Base-by-base conservation (phyloP, 1,140 invertebrate genomes). In the Oedothorax gibbosus region DNA sequence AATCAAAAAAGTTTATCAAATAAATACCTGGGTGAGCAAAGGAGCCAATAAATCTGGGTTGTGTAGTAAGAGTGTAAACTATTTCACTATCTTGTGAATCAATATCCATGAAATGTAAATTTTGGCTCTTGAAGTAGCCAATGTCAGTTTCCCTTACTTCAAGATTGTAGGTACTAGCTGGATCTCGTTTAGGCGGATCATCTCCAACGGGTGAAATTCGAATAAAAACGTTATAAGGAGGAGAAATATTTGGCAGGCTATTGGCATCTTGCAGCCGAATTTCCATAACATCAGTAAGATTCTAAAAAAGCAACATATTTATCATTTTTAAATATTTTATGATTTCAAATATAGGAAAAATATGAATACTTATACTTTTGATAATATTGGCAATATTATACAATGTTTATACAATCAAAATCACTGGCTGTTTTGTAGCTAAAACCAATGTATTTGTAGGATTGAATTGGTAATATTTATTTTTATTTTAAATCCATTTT, bases 101-200 rank as follows among this genome's bases (percentile, higher is more conserved):
- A 56, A 66, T 62, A 76, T 86, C 85, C 72, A 82, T 76, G 51
- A 82, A 86, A 64, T 72, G 79, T n/a, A 86, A 77, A 54, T 79
- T 72, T 15, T 54, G 57, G 18, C 53, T 81, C 8, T 50, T 71
- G 15, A 86, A 72, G 20, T 77, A 35, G 21, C 85, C 85, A 62
- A 86, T 65, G 20, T 82, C 72, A 60, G 14, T n/a, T 77, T 86
- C 85, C 54, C 21, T 21, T 49, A 82, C 54, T 68, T 77, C 73
- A 12, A 86, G 50, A 51, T 35, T 51, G 69, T 82, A 79, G 8
- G 79, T 82, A 77, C 78, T 65, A 18, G 76, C 76, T 18, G 85
- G 79, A 82, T 81, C 71, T 51, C 72, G 62, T 54, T 86, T 81
- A n/a, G 85, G 85, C 49, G 85, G 85, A 68, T 81, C 68, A 82